Evolutionary conservation across 2,888 invertebrate species (phyloP), one percentile per base, ranked within the genome.

Genomic region (Eledona agricola): DNA sequence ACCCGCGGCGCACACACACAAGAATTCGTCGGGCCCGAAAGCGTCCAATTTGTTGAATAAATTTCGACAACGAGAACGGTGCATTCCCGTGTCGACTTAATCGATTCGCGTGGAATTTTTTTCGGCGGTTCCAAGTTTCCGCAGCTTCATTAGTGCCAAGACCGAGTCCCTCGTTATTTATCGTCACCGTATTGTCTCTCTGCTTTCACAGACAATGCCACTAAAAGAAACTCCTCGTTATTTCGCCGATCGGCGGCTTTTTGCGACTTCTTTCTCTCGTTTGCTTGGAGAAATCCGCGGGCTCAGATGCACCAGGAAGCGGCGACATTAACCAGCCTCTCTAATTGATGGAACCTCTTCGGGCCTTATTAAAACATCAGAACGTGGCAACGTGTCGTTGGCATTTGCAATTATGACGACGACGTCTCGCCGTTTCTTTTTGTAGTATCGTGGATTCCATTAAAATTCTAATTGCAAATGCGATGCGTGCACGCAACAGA

Each of bases 401-500:
- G 17, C 45, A 45, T 34, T 16, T 45, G 45, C 45, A 45, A 45
- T 45, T 45, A 45, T 32, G 28, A 40, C 17, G 26, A 17, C 40
- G 40, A 28, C 32, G 45, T 45, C 32, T 45, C 32, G 29, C 31
- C 15, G 45, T 45, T 45, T 45, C 32, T 22, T 45, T 45, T 45
- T 45, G 34, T 45, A 28, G 20, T 6, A 17, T 23, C 23, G 22
- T 10, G 16, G 13, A 10, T 32, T 45, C 25, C 15, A 45, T 45
- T 45, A 32, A 34, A 32, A 45, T 45, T 31, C 43, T 43, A 15
- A n/a, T n/a, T n/a, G n/a, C n/a, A n/a, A 43, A 43, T 31, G 45
- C 45, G 45, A 34, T 26, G 19, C 28, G 26, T 40, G 40, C 40
- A 40, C 28, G 40, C 40, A 42, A 42, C 19, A n/a, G n/a, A 31